Base-by-base conservation (phyloP, 2,113 vertebrate genomes). In the Tapirus terrestris region DNA sequence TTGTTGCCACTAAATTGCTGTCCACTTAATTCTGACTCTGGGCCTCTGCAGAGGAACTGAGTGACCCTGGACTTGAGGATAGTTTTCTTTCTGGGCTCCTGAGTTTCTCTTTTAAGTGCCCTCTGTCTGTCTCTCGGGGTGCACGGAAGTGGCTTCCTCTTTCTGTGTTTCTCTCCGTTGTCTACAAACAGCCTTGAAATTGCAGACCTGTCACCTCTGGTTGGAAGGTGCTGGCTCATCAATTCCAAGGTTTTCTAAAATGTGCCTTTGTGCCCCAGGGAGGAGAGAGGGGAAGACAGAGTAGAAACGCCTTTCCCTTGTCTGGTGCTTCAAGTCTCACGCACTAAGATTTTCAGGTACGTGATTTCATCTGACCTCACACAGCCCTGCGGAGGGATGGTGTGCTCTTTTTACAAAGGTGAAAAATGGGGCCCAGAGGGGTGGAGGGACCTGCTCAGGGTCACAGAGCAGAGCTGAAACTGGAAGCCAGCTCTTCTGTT, bases 11-110 rank as follows among this genome's bases (percentile, higher is more conserved):
- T 92, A 80, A 48, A 75, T 93, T 89, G 80, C 89, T 92, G 91
- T 16, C 63, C 56, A 91, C 76, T 91, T 97, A 61, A 82, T 29
- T 56, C 88, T 93, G 75, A 92, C 95, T 93, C 80, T 77, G 96
- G 89, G 85, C 92, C 20, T 82, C 73, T 63, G 36, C 85, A 79
- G 77, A 96, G 81, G 72, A 96, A 82, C 63, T 3, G 9, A 73
- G 65, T 51, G 65, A 63, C 51, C 67, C 31, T 89, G 60, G 92
- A 43, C 2, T 53, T 92, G 81, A 63, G 72, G 80, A 13, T 60
- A 23, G 8, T 43, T 87, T 70, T 63, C 29, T 51, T 48, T 77
- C 48, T 68, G 87, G 43, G 16, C 31, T 87, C 51, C 65, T 18
- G 45, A 83, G 72, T 58, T 83, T 67, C 45, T 65, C 53, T 56